phyloP scores from a whole-genome alignment of 2,797 vertebrate species.

The Eulemur albifrons region DNA sequence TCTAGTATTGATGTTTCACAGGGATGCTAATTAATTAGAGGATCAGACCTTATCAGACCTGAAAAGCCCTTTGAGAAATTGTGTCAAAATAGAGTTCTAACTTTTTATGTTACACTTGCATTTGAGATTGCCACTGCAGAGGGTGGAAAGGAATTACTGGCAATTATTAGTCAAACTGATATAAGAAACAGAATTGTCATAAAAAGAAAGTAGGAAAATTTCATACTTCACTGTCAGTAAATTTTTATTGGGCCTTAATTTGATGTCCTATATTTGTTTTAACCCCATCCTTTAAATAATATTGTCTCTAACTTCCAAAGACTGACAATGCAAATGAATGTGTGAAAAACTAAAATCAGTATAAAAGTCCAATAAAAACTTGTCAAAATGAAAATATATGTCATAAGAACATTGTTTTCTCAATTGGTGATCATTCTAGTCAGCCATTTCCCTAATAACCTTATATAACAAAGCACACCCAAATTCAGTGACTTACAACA shows the following conservation, averaged over 20 bases:
- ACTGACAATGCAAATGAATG: not conserved
- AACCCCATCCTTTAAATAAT: not conserved
- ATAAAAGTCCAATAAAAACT: not conserved
- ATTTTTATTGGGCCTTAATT: not conserved
- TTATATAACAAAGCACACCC: not conserved
- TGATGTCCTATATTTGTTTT: not conserved
- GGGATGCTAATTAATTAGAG: constrained; percentile 53
- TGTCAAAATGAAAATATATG: not conserved
- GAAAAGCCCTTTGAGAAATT: constrained; percentile 3
- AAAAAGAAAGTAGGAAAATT: constrained; percentile 16
- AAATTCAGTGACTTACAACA: not conserved
- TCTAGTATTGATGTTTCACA: not conserved
- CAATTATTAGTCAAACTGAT: not conserved
- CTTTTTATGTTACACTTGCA: not conserved
- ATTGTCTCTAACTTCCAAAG: not conserved
- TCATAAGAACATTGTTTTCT: not conserved
- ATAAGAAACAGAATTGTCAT: not conserved
- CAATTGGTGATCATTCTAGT: not conserved
- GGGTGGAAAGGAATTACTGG: not conserved
- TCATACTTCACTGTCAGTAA: not conserved
- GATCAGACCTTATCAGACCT: constrained; percentile 13
- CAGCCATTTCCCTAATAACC: not conserved
- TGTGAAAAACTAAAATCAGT: constrained; percentile 18
- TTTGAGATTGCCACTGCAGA: not conserved
- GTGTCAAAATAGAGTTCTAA: constrained; percentile 18